Percentiles rank a stretch among this genome's conserved stretches.
phyloP scores from a whole-genome alignment of 2,888 invertebrate species.

The Hypercompe scribonia region DNA sequence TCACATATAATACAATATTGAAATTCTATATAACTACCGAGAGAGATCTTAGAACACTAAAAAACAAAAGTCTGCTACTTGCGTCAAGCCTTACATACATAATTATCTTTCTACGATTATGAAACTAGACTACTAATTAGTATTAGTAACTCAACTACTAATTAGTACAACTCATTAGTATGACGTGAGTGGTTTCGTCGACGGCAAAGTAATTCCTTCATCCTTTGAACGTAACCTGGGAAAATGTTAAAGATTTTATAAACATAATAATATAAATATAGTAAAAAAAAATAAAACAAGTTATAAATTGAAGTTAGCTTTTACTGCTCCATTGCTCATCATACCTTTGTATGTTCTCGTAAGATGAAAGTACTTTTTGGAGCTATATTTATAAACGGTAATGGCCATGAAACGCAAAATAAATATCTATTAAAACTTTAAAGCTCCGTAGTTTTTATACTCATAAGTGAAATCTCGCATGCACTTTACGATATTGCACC shows the following conservation, averaged over 20 bases:
- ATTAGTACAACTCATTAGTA: no score
- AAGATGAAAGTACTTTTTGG: neutral
- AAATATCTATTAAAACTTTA: constrained; percentile 5
- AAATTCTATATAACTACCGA: no score
- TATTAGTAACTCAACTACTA: no score
- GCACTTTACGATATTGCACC: constrained; percentile 59
- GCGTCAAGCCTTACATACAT: no score
- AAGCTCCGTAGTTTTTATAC: constrained; percentile 8
- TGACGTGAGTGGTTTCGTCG: no score
- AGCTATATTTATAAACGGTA: neutral
- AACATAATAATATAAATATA: neutral
- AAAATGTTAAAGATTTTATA: neutral
- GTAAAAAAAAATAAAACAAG: neutral
- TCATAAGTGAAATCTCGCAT: constrained; percentile 43
- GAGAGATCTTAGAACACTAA: no score
- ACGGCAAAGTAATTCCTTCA: no score
- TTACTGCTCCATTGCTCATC: neutral
- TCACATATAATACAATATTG: no score
- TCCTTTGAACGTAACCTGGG: neutral
- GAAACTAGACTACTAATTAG: no score
- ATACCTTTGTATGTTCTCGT: neutral
- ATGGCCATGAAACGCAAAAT: neutral
- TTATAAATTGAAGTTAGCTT: neutral
- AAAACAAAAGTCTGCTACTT: no score
- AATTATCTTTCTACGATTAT: no score